Base-by-base conservation (phyloP, 2,888 invertebrate species). In the Pelosia muscerda region DNA sequence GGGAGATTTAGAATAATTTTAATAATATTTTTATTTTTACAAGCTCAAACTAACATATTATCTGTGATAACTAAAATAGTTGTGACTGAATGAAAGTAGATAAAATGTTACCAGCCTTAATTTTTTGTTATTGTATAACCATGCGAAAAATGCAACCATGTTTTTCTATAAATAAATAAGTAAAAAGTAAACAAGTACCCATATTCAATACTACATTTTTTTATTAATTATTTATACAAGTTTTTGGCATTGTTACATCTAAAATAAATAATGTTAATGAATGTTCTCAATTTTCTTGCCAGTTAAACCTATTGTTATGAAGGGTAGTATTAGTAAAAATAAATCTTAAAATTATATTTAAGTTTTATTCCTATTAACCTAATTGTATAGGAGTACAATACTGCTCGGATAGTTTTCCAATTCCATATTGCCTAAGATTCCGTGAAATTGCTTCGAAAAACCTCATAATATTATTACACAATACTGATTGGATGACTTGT, bases 51-150 rank as follows among this genome's bases (percentile, higher is more conserved):
- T 9, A 53, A 28, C 61, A 53, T 61, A n/a, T 28, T 61, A n/a
- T 28, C 61, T 62, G 61, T 62, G 61, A 62, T 62, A 62, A 28
- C 26, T 22, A 22, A 61, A 49, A 26, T 53, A 53, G 26, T 62
- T 62, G 28, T 62, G 22, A 22, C 25, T 55, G 25, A 55, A 55
- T 26, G 54, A 23, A 10, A 54, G 23, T 25, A 25, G 25, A 25
- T 23, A 25, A 25, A 55, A 26, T 49, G 26, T 55, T 55, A 26
- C 55, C 55, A 26, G 8, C 25, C 25, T 15, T 26, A 25, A n/a
- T 19, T 15, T 25, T 49, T 49, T n/a, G n/a, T n/a, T 49, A n/a
- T 49, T 49, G 13, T 38, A 2, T 38, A 38, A 38, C 38, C 38
- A 38, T 15, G 15, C 13, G 38, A 4, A 38, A 15, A 2, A 49